These are phyloP conservation scores for Ormyrus pomaceus DNA, from an alignment of 2,888 invertebrate genomes.

Conservation along the genomic window DNA sequence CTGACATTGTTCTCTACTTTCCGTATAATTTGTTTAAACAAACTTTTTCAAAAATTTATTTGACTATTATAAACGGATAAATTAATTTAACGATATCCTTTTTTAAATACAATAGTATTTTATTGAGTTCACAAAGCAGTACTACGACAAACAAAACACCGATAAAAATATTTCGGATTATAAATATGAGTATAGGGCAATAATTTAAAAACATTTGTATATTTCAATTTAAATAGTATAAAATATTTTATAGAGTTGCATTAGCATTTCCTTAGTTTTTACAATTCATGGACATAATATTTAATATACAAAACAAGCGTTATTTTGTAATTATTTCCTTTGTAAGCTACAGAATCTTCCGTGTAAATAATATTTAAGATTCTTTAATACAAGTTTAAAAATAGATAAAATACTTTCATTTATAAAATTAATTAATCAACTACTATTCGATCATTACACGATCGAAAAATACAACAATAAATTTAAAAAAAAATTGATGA, in stretches of 20 bases:
- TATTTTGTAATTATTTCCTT: not conserved
- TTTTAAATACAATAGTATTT: no score
- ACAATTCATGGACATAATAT: not conserved
- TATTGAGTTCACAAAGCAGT: no score
- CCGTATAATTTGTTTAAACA: no score
- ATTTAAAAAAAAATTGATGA: constrained; percentile 41
- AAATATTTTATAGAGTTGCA: constrained; percentile 7
- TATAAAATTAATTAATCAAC: constrained; percentile 23
- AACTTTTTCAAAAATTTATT: no score
- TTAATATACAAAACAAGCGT: not conserved
- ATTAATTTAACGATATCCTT: no score
- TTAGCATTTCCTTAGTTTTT: not conserved
- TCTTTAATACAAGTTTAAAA: constrained; percentile 15
- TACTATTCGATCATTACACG: constrained; percentile 4
- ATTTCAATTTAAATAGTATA: constrained; percentile 20
- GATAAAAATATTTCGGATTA: not conserved
- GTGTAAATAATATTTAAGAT: constrained; percentile 15
- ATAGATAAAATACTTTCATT: constrained; percentile 40
- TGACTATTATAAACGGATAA: no score
- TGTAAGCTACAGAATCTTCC: not conserved
- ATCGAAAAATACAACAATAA: constrained; percentile 43
- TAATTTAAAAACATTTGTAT: constrained; percentile 24
- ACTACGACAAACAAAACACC: no score
- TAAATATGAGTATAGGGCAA: not conserved
- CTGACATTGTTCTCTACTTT: no score